Base-by-base conservation (phyloP, 2,113 vertebrate species). In the Cygnus buccinator region DNA sequence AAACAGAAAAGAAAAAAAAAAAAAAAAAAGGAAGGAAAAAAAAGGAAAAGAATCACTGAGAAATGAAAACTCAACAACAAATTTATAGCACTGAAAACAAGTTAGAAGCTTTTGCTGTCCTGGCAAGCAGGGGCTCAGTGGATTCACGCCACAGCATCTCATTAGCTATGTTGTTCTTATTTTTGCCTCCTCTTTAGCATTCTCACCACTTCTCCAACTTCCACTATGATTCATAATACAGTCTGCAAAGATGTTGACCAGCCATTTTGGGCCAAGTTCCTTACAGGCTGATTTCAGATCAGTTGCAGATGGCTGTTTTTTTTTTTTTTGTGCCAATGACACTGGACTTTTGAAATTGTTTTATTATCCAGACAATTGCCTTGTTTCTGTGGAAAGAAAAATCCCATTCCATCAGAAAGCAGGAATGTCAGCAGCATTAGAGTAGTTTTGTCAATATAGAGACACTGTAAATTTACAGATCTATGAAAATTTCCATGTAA, bases 251-350 rank as follows among this genome's bases (percentile, higher is more conserved):
- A 44, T 13, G 1, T 18, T 84, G 66, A 84, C 50, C 67, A 84
- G 50, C 23, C 12, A 57, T 59, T 86, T 41, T n/a, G 43, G 88
- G 57, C 29, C 19, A 41, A 59, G 50, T 48, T 95, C 91, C 89
- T 84, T 79, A 62, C 52, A 65, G 82, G 59, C 29, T 89, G 29
- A 44, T 52, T 96, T 89, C 78, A 93, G 72, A 93, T 61, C 73
- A 66, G 39, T 85, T 82, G 57, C 84, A 94, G 87, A 80, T 76
- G 77, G 33, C 25, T 39, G 48, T 25, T 28, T 46, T 89, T 87
- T 81, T 37, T 25, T 22, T 25, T 41, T 72, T 90, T 87, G 44
- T 78, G 70, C 48, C 82, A 86, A 11, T 35, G 39, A 29, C 23
- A 29, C 31, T 87, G 43, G 48, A 19, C 33, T 50, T 89, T 50